These are phyloP conservation scores for Poeciliopsis presidionis DNA, from an alignment of 2,797 vertebrate species.

Conservation along the genomic window DNA sequence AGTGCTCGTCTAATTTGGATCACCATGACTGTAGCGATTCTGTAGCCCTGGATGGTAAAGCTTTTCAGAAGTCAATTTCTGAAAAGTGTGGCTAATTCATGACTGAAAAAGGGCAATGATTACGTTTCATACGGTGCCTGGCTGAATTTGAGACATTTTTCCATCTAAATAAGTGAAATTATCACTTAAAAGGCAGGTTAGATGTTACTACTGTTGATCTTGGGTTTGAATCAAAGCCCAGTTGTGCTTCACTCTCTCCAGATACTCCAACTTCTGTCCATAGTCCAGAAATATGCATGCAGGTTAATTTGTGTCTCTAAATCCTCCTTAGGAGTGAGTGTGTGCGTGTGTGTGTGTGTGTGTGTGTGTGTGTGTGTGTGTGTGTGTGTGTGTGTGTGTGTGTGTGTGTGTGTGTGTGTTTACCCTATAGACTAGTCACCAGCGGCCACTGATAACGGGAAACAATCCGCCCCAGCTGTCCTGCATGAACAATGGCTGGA, in stretches of 20 bases:
- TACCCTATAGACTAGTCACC: background rate
- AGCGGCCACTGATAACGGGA: background rate
- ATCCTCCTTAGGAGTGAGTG: background rate
- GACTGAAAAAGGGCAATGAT: background rate
- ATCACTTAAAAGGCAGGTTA: background rate
- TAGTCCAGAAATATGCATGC: background rate
- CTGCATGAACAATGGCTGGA: background rate
- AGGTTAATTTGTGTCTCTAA: background rate
- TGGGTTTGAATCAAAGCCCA: background rate
- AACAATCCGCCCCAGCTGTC: background rate
- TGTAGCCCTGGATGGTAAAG: background rate
- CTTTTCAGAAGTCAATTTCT: background rate
- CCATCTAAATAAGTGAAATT: background rate
- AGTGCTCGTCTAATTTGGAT: background rate
- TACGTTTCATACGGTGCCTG: background rate
- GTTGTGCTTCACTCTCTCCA: background rate
- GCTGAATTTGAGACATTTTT: background rate
- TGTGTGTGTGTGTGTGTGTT: background rate
- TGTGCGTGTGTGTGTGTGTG: rapidly evolving
- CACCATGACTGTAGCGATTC: background rate
- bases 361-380: background rate
- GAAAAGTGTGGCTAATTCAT: background rate
- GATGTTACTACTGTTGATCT: background rate
- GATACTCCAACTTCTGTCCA: background rate
- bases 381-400: background rate